Evolutionary conservation across 2,113 vertebrate genomes (phyloP).

Genomic region (Semicossyphus pulcher): DNA sequence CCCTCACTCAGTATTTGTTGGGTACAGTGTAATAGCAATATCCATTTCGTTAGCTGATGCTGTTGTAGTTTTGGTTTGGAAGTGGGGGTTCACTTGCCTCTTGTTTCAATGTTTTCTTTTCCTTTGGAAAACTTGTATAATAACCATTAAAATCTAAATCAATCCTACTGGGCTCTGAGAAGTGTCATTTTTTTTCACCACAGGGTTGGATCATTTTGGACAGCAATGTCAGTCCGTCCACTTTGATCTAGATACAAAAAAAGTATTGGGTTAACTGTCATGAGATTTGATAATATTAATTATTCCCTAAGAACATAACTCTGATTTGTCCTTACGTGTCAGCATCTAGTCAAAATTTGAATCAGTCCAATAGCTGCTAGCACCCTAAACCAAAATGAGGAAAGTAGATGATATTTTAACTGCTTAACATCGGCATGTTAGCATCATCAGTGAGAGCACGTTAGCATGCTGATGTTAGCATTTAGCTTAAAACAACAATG

Average conservation of each 20-base stretch:
- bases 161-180: constrained; percentile 37
- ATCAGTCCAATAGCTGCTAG: too few species aligned
- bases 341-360: too few species aligned
- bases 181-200: not conserved
- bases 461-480: too few species aligned
- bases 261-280: too few species aligned
- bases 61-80: constrained; percentile 82
- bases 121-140: constrained; percentile 80
- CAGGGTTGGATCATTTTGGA: not conserved
- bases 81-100: constrained; percentile 74
- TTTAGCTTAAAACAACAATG: too few species aligned
- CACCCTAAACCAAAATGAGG: not conserved
- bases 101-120: constrained; percentile 81
- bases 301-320: too few species aligned
- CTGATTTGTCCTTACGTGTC: too few species aligned
- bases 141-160: constrained; percentile 84
- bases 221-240: not conserved
- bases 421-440: not conserved
- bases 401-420: not conserved
- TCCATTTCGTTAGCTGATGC: constrained; percentile 78
- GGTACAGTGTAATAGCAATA: constrained; percentile 80
- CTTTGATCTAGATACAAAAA: too few species aligned
- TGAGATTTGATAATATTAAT: too few species aligned
- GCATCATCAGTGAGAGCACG: not conserved
- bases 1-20: constrained; percentile 80